phyloP scores from a whole-genome alignment of 2,797 vertebrate genomes.

The Lagorchestes hirsutus region DNA sequence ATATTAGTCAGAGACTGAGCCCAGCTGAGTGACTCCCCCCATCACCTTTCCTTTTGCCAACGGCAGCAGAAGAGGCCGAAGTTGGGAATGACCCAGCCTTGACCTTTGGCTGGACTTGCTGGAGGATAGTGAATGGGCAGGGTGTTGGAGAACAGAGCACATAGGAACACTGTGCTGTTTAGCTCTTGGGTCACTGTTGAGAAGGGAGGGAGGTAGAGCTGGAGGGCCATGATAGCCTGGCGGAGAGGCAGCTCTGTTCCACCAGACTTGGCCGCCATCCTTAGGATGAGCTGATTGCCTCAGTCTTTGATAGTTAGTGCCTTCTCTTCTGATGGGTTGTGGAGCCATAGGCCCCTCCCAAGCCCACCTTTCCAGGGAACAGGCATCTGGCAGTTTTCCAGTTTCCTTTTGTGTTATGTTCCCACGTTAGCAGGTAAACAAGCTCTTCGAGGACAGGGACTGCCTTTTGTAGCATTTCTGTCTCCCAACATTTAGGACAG shows the following conservation, averaged over 20 bases:
- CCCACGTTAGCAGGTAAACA: no score
- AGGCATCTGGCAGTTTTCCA: neutral
- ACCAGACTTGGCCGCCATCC: no score
- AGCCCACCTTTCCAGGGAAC: neutral
- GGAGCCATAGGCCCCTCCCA: no score
- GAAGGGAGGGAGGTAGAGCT: no score
- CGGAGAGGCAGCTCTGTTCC: no score
- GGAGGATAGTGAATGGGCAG: neutral
- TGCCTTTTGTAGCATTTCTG: no score
- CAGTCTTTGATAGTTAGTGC: no score
- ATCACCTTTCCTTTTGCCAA: neutral
- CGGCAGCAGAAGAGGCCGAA: neutral
- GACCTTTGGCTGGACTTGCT: neutral
- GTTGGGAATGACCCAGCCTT: neutral
- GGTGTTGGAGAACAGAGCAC: no score
- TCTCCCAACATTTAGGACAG: neutral
- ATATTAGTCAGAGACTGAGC: neutral
- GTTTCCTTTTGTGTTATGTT: neutral
- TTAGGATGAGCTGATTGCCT: neutral
- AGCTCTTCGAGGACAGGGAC: neutral
- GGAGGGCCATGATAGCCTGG: no score
- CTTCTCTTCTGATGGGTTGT: neutral
- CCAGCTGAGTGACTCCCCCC: neutral
- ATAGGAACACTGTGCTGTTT: neutral
- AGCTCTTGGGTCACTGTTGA: neutral